These are phyloP conservation scores for Plebejus argus DNA, from an alignment of 2,888 invertebrate species.

Conservation along the genomic window DNA sequence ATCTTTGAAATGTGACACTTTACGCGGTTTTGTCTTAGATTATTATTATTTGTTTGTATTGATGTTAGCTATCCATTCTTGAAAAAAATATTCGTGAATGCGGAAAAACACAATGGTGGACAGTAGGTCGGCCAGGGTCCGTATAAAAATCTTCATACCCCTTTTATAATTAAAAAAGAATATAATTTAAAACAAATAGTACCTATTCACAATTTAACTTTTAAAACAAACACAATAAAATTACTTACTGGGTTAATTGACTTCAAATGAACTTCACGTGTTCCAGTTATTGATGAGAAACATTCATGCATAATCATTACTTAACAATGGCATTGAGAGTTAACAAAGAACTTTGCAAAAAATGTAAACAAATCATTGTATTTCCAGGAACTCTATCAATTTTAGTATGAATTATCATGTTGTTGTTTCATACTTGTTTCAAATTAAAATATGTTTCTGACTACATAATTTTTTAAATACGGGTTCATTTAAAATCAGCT, in stretches of 20 bases:
- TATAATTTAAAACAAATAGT: neutral
- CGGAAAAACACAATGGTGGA: too few relatives aligned
- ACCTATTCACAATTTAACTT: neutral
- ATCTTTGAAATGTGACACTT: too few relatives aligned
- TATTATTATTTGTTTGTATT: too few relatives aligned
- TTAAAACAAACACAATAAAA: neutral
- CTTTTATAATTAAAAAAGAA: neutral
- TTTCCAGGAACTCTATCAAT: neutral
- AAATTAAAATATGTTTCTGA: neutral
- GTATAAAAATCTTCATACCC: too few relatives aligned
- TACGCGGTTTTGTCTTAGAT: too few relatives aligned
- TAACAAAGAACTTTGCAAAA: slow-evolving; percentile 36
- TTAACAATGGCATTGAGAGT: slow-evolving; percentile 25
- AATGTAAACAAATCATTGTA: slow-evolving; percentile 40
- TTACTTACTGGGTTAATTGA: neutral
- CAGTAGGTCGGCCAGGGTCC: too few relatives aligned
- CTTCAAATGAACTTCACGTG: slow-evolving; percentile 22
- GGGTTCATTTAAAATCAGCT: neutral
- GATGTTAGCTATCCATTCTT: too few relatives aligned
- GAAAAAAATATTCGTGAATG: too few relatives aligned
- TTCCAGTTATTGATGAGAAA: slow-evolving; percentile 23
- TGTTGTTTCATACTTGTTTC: neutral
- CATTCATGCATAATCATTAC: slow-evolving; percentile 23
- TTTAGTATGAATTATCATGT: neutral
- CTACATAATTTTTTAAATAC: neutral